phyloP scores from a whole-genome alignment of 2,888 invertebrate species.

The Neoascia interrupta region DNA sequence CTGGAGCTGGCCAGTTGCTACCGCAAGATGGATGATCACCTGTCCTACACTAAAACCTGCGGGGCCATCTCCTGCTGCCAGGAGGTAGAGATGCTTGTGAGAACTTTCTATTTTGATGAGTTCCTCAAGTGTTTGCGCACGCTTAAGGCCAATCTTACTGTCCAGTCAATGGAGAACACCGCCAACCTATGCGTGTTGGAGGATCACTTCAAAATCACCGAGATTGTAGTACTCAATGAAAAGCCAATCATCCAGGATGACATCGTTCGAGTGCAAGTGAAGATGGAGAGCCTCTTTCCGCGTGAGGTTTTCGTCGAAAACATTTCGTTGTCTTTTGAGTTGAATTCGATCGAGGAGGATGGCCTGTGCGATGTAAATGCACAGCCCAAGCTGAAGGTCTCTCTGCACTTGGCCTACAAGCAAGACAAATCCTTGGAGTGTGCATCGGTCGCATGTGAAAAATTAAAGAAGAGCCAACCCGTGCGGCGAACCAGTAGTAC shows the following conservation, averaged over 20 bases:
- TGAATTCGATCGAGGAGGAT: slow-evolving; percentile 77
- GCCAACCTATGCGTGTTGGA: slow-evolving; percentile 78
- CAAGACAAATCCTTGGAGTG: slow-evolving; percentile 89
- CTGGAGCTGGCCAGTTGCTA: slow-evolving; percentile 92
- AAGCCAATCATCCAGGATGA: slow-evolving; percentile 80
- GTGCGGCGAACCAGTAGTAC: slow-evolving; percentile 87
- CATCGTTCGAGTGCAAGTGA: slow-evolving; percentile 81
- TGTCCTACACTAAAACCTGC: slow-evolving; percentile 87
- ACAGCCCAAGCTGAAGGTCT: slow-evolving; percentile 81
- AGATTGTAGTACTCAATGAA: slow-evolving; percentile 74
- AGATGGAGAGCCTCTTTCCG: slow-evolving; percentile 83
- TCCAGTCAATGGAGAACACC: slow-evolving; percentile 76
- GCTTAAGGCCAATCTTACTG: slow-evolving; percentile 74
- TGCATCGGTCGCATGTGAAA: slow-evolving; percentile 87
- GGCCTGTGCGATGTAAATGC: slow-evolving; percentile 71
- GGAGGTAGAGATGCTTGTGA: slow-evolving; percentile 87
- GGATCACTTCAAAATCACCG: slow-evolving; percentile 80
- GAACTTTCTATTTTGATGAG: slow-evolving; percentile 90
- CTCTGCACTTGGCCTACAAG: slow-evolving; percentile 87
- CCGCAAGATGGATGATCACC: slow-evolving; percentile 87
- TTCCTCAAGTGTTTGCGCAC: slow-evolving; percentile 85
- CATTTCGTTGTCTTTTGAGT: slow-evolving; percentile 84
- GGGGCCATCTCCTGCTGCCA: slow-evolving; percentile 89
- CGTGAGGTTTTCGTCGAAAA: slow-evolving; percentile 84
- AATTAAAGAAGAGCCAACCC: slow-evolving; percentile 81